Percentiles rank a stretch among this genome's conserved stretches.
phyloP scores from a whole-genome alignment of 2,113 vertebrate genomes.

The Callionymus lyra region DNA sequence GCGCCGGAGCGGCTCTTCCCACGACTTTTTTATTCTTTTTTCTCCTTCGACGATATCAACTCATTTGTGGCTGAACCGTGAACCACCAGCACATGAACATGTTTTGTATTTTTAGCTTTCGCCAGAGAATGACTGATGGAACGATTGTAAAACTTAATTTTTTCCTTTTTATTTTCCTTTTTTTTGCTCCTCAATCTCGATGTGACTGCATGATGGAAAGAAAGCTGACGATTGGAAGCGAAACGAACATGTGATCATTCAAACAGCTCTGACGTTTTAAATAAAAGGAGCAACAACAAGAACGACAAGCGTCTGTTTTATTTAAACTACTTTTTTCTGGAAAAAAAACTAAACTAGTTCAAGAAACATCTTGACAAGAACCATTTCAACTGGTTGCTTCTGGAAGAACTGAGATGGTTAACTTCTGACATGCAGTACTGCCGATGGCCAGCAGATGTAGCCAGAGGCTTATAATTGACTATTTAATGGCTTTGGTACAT shows the following conservation, averaged over 20 bases:
- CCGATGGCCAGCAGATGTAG: no score
- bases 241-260: conserved; percentile 36
- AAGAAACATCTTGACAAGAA: no score
- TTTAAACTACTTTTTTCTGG: no score
- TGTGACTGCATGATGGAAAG: conserved; percentile 25
- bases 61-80: no score
- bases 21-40: no score
- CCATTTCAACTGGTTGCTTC: no score
- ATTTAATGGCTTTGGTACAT: no score
- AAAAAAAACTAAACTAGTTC: no score
- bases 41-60: no score
- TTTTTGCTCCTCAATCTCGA: conserved; percentile 27
- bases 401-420: no score
- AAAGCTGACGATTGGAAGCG: conserved; percentile 15
- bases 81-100: conserved; percentile 20
- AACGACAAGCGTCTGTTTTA: not conserved
- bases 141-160: conserved; percentile 43
- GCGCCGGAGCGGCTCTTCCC: no score
- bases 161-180: not conserved
- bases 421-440: not conserved
- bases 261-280: conserved; percentile 52
- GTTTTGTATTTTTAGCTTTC: conserved; percentile 44
- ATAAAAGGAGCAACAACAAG: conserved; percentile 63
- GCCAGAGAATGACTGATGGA: conserved; percentile 35
- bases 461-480: no score